Evolutionary conservation across 1,140 invertebrate species (phyloP).

Genomic region (Ceratina japonica): DNA sequence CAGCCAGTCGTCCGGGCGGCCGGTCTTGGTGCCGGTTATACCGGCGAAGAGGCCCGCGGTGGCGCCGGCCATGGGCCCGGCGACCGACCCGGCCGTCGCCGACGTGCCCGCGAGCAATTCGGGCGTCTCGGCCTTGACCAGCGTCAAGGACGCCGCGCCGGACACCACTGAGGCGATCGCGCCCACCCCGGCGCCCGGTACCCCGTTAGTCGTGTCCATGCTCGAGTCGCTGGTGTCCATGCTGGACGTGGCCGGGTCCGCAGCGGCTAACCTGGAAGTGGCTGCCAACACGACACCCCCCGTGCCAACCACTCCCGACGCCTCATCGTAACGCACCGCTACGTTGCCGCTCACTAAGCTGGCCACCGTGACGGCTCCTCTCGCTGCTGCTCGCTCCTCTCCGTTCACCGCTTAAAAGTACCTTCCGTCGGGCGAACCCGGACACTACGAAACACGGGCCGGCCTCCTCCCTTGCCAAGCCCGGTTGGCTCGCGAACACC

Average conservation of each 20-base stretch:
- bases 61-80: conserved; percentile 56
- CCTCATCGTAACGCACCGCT: conserved; percentile 77
- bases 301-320: conserved; percentile 72
- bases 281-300: conserved; percentile 73
- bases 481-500: not conserved
- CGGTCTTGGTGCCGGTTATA: conserved; percentile 71
- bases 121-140: conserved; percentile 73
- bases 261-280: conserved; percentile 71
- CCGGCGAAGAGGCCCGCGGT: conserved; percentile 67
- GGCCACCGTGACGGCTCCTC: conserved; percentile 77
- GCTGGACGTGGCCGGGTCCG: conserved; percentile 48
- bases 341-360: conserved; percentile 77
- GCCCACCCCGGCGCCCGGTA: conserved; percentile 32
- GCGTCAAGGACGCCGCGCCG: conserved; percentile 56
- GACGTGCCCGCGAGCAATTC: conserved; percentile 71
- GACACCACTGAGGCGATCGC: conserved; percentile 57
- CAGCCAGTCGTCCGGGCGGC: conserved; percentile 82
- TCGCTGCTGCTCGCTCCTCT: conserved; percentile 82
- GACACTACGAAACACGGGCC: too few species aligned
- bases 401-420: not conserved
- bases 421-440: not conserved
- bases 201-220: conserved; percentile 55
- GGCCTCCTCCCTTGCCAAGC: too few species aligned
- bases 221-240: conserved; percentile 60
- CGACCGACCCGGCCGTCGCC: conserved; percentile 56